phyloP scores from a whole-genome alignment of 2,888 invertebrate genomes.

The Tinea trinotella region DNA sequence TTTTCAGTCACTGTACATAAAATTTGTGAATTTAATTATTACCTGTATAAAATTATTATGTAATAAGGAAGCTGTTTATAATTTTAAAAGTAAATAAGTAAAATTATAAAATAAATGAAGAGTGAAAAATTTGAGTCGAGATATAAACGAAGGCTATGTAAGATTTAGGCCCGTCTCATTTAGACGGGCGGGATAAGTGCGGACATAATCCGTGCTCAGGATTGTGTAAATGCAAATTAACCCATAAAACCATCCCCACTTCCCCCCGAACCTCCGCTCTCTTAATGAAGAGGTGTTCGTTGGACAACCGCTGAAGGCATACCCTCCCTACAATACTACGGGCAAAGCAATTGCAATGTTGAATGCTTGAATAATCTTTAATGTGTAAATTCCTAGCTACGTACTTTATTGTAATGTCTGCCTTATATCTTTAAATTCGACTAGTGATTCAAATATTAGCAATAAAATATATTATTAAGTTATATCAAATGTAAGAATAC shows the following conservation, averaged over 20 bases:
- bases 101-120: conserved; percentile 63
- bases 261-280: conserved; percentile 32
- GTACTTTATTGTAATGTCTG: no score
- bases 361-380: neutral
- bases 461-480: no score
- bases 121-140: conserved; percentile 59
- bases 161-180: conserved; percentile 39
- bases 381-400: neutral
- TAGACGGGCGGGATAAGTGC: conserved; percentile 65
- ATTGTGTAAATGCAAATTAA: conserved; percentile 73
- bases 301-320: conserved; percentile 31
- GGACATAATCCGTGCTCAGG: conserved; percentile 65
- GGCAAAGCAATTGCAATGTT: neutral
- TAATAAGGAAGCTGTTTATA: no score
- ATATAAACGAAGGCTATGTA: conserved; percentile 38
- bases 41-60: no score
- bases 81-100: no score
- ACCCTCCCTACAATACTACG: neutral
- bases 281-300: conserved; percentile 66
- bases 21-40: no score
- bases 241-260: conserved; percentile 54
- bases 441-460: no score
- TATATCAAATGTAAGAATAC: no score
- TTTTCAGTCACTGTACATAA: no score
- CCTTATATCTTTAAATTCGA: no score